Evolutionary conservation across 2,797 vertebrate species (phyloP).

Genomic region (Linurgus olivaceus): DNA sequence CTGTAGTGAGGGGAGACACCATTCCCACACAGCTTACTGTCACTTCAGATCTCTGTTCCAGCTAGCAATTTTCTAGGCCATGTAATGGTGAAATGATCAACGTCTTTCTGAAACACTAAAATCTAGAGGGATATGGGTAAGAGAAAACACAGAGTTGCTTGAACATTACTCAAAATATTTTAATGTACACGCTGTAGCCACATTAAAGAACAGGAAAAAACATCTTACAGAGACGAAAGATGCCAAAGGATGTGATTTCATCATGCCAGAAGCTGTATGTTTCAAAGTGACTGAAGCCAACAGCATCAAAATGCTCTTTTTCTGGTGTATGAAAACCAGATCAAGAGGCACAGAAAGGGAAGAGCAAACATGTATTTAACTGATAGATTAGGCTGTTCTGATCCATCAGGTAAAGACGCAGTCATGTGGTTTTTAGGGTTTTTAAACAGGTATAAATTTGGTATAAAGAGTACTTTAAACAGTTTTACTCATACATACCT

Average conservation of each 20-base stretch:
- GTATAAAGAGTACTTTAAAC: background rate
- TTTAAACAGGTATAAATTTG: background rate
- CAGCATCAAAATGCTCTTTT: background rate
- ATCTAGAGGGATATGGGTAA: background rate
- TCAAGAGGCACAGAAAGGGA: background rate
- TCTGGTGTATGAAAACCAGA: background rate
- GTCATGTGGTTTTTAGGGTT: background rate
- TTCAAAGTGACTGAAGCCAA: background rate
- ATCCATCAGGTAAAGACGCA: background rate
- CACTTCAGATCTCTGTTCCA: background rate
- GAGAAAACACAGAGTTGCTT: background rate
- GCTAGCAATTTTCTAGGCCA: rapidly evolving
- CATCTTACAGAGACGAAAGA: background rate
- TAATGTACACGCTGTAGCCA: conserved; percentile 24
- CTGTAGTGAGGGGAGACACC: background rate
- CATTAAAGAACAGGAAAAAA: background rate
- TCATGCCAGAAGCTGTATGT: background rate
- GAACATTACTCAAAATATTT: background rate
- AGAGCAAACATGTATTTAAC: background rate
- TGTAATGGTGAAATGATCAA: background rate
- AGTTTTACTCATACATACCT: background rate
- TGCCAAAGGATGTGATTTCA: background rate
- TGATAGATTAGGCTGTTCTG: background rate
- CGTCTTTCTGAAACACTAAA: background rate
- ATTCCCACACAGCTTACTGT: background rate